Evolutionary conservation across 2,797 vertebrate species (phyloP), one percentile per base, ranked within the genome.

Genomic region (Myotis daubentonii): DNA sequence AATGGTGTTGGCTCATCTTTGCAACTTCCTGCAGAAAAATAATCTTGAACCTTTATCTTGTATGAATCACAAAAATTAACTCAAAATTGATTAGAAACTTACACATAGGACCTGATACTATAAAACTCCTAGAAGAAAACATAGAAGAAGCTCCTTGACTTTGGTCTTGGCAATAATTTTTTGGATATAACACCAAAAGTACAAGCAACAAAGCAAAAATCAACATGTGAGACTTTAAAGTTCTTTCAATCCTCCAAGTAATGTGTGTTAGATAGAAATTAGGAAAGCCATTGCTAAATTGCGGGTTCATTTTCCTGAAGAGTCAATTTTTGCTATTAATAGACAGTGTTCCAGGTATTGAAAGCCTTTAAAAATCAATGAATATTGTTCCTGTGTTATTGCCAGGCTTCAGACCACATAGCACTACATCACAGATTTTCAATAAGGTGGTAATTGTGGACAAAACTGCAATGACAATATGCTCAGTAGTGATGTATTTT

Each of bases 401-500:
- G 3, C 70, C 60, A 51, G 23, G 47, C 83, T 91, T 87, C 55
- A 91, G 38, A 83, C 41, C 57, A 49, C 41, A 25, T 16, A 88
- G 49, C 23, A 51, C 66, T 91, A 36, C 83, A 93, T 87, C n/a
- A 94, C 13, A 81, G 91, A 91, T 91, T 95, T 95, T 94, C 94
- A 94, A 84, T 94, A 94, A 93, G 60, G 83, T 96, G 74, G 47
- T 93, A 96, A 95, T 91, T 95, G 80, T 96, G 85, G 74, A 79
- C 57, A 80, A 91, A 96, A 94, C 33, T 84, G 60, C 57, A 78
- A 70, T 87, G 72, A 83, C 78, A 96, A 94, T 95, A 96, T 91
- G 89, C 91, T 89, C 49, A 65, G 36, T 83, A 68, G 89, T 89
- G 85, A 81, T 89, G 68, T 78, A 96, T 89, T 95, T 93, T 93